Base-by-base conservation (phyloP, 2,888 invertebrate species). In the Dynastes tityus region DNA sequence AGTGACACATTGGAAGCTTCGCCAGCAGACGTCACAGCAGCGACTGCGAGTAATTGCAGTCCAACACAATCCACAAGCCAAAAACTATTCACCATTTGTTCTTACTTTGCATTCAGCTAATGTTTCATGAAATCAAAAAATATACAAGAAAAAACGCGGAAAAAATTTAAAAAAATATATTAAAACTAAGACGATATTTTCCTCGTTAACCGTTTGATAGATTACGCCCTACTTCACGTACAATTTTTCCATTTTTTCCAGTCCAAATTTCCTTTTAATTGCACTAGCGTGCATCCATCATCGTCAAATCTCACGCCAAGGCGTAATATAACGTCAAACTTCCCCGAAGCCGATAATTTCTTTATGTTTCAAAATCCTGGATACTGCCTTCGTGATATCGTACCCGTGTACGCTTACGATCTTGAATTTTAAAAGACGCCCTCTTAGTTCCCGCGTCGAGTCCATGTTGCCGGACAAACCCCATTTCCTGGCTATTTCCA, bases 401-500 rank as follows among this genome's bases (percentile, higher is more conserved):
- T 45, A 8, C 45, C 9, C 11, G 45, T 2, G 9, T 55, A 55
- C 55, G 55, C 16, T 55, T 55, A 22, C 55, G 22, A 16, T 55
- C 55, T 55, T 55, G 22, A 55, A 55, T 55, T 55, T 55, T 55
- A 55, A 22, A 55, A 55, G 55, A 55, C 55, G 55, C 22, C 16
- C 22, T 53, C 22, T 45, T 45, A 8, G 55, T 55, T 2, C 22
- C 13, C 16, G 8, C 55, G 22, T 22, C 55, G 55, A 63, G 63
- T 29, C 51, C 40, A 37, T 22, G 49, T 55, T 16, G 32, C 16
- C 32, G 58, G 83, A 84, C 84, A 84, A 84, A 85, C 84, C 84
- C 84, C 81, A 85, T 85, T 85, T 86, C 85, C 85, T 84, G 85
- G 84, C 83, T 84, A 85, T 84, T 84, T 85, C 83, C 84, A 83